Conservation (phyloP, 37 sponge, comb jelly and placozoan species). For the Ianthella basta region DNA sequence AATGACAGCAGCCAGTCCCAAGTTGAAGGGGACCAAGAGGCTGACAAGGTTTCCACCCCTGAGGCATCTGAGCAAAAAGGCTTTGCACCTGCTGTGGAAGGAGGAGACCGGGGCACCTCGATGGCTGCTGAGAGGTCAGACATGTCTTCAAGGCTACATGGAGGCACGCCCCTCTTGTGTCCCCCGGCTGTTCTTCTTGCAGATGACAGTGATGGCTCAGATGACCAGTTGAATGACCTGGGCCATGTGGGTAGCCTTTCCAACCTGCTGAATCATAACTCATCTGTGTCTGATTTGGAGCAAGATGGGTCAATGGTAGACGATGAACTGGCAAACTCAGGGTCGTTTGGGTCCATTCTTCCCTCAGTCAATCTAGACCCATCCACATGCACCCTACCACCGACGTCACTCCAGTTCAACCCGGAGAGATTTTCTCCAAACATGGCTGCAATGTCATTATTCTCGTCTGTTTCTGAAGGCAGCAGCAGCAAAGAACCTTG, state of each 20-base stretch:
- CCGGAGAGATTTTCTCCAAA: constrained; percentile 21
- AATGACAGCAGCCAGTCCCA: too few species aligned
- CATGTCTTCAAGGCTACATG: too few species aligned
- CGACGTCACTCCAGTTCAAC: background rate
- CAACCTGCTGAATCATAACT: background rate
- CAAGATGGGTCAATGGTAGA: background rate
- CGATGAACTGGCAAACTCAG: constrained; percentile 1
- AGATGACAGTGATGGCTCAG: background rate
- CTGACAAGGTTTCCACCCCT: too few species aligned
- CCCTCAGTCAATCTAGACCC: background rate
- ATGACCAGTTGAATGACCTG: background rate
- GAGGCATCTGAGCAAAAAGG: too few species aligned
- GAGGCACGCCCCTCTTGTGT: background rate
- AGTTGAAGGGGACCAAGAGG: too few species aligned
- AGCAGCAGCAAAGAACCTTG: background rate
- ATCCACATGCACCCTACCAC: background rate
- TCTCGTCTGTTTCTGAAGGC: constrained; percentile 1
- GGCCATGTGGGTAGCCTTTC: background rate
- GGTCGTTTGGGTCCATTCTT: background rate
- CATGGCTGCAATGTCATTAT: constrained; percentile 5
- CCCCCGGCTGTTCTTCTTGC: background rate
- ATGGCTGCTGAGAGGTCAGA: too few species aligned
- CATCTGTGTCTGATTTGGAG: background rate
- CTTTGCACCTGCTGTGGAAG: too few species aligned
- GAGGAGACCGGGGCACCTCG: too few species aligned